Evolutionary conservation across 37 sponge, comb jelly and placozoan species (phyloP).

Genomic region (Geodia barretti): DNA sequence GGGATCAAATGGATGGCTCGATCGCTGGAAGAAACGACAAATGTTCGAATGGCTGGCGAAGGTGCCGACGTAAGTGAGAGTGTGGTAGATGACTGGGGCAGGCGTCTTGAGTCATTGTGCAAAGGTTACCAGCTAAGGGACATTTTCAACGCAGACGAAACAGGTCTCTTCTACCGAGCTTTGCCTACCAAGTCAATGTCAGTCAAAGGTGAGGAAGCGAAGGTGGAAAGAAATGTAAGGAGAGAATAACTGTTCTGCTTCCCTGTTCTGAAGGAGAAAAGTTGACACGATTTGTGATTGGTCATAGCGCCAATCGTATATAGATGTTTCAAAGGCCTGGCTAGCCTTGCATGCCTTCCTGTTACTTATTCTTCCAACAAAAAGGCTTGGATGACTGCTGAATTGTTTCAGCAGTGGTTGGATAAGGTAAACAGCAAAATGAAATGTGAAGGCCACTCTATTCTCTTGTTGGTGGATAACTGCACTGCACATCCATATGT

Average conservation of each 20-base stretch:
- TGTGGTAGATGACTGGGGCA: slow-evolving; percentile 19
- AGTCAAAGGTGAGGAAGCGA: slow-evolving; percentile 16
- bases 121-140: slow-evolving; percentile 25
- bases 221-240: slow-evolving; percentile 23
- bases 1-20: slow-evolving; percentile 40
- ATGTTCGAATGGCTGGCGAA: slow-evolving; percentile 19
- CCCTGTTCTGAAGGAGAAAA: slow-evolving; percentile 31
- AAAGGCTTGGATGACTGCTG: slow-evolving; percentile 14
- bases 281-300: slow-evolving; percentile 31
- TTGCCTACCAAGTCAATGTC: slow-evolving; percentile 30
- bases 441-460: neutral
- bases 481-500: slow-evolving; percentile 5
- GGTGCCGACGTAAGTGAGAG: slow-evolving; percentile 10
- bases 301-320: too few species aligned
- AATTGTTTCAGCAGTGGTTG: slow-evolving; percentile 4
- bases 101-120: neutral
- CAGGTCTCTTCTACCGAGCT: slow-evolving; percentile 44
- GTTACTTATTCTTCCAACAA: neutral
- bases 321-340: neutral
- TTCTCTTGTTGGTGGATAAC: slow-evolving; percentile 5
- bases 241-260: slow-evolving; percentile 29
- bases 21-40: slow-evolving; percentile 16
- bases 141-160: slow-evolving; percentile 45
- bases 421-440: slow-evolving; percentile 10
- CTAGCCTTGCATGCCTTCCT: neutral